phyloP scores from a whole-genome alignment of 1,140 invertebrate genomes.

The Chlorops oryzae region DNA sequence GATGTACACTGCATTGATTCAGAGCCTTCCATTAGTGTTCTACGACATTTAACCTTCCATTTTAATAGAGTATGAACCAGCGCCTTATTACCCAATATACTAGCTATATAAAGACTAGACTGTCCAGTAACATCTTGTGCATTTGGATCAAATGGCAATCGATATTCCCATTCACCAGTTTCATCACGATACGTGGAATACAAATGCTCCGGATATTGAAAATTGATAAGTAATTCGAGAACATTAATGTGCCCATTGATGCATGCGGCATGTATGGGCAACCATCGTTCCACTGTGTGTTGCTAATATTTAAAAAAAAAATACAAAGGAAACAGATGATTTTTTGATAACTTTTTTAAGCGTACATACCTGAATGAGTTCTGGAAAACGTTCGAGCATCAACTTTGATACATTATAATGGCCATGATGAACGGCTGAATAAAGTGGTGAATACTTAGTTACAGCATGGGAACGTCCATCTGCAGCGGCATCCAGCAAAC shows the following conservation, averaged over 20 bases:
- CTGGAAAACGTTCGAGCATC: conserved; percentile 65
- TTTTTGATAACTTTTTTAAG: conserved; percentile 17
- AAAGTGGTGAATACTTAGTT: conserved; percentile 87
- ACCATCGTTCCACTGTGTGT: conserved; percentile 81
- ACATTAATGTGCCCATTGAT: conserved; percentile 78
- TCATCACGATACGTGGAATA: conserved; percentile 64
- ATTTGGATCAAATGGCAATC: conserved; percentile 85
- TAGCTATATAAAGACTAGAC: conserved; percentile 81
- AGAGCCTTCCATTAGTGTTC: conserved; percentile 47
- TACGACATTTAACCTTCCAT: conserved; percentile 62
- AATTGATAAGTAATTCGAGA: conserved; percentile 72
- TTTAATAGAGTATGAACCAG: conserved; percentile 74
- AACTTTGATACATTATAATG: conserved; percentile 73
- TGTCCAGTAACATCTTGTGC: conserved; percentile 83
- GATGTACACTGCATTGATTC: conserved; percentile 24
- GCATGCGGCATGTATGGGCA: conserved; percentile 87
- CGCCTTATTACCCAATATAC: conserved; percentile 73
- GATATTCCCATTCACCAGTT: conserved; percentile 72
- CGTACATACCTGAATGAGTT: conserved; percentile 58
- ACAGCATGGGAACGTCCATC: conserved; percentile 81
- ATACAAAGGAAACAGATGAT: not conserved
- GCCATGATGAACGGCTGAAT: conserved; percentile 84
- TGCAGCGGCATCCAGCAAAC: conserved; percentile 74
- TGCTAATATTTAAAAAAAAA: conserved; percentile 15
- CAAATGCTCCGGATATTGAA: conserved; percentile 70